Evolutionary conservation across 2,113 vertebrate species (phyloP).

Genomic region (Notothenia coriiceps): DNA sequence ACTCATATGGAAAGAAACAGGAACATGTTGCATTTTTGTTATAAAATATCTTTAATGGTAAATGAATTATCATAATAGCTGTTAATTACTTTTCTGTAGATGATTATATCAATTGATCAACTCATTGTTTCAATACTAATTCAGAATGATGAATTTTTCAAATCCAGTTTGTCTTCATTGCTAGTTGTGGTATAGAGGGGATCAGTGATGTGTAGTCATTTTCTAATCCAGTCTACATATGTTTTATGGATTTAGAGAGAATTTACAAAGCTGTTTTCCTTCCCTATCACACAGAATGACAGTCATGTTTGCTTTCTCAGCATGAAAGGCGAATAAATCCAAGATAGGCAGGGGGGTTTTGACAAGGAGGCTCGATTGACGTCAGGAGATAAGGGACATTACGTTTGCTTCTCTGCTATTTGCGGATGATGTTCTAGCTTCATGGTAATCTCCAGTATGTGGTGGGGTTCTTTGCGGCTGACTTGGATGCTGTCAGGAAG

Average conservation of each 20-base stretch:
- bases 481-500: slow-evolving; percentile 6
- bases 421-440: slow-evolving; percentile 25
- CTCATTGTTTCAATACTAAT: not conserved
- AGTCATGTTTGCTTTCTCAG: slow-evolving; percentile 26
- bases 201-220: not conserved
- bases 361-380: slow-evolving; percentile 23
- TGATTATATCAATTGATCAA: not conserved
- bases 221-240: not conserved
- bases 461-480: slow-evolving; percentile 10
- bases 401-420: slow-evolving; percentile 24
- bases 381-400: slow-evolving; percentile 21
- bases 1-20: too few species aligned
- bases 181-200: not conserved
- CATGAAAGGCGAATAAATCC: slow-evolving; percentile 12
- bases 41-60: not conserved
- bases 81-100: not conserved
- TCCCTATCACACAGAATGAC: slow-evolving; percentile 1
- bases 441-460: slow-evolving; percentile 20
- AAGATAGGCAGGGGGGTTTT: slow-evolving; percentile 11
- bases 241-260: slow-evolving; percentile 7
- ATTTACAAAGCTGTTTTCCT: slow-evolving; percentile 9
- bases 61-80: not conserved
- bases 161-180: not conserved
- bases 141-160: not conserved
- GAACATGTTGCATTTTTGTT: not conserved